Conservation (phyloP, 2,113 vertebrate species). For the Ramphastos sulfuratus region DNA sequence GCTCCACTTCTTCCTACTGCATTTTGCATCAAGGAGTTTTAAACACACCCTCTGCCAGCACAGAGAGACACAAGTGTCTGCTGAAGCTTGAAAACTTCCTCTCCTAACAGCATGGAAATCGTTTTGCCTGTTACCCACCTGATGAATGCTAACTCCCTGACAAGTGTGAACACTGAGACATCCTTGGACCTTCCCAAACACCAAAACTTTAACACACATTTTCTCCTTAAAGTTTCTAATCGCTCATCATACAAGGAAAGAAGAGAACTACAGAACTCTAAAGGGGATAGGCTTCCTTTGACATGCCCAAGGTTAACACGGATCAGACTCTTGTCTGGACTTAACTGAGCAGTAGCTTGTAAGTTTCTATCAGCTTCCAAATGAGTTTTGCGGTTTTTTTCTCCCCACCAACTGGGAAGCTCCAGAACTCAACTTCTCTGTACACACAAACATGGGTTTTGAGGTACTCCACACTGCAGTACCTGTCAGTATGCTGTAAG, state of each 20-base stretch:
- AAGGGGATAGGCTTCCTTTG: not conserved
- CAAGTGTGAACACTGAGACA: not conserved
- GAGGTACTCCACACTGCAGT: not conserved
- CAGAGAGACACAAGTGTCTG: not conserved
- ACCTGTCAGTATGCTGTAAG: not conserved
- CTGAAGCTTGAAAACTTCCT: not conserved
- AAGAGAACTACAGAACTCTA: not conserved
- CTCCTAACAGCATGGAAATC: not conserved
- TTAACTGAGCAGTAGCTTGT: not conserved
- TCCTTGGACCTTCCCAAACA: not conserved
- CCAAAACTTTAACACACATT: not conserved
- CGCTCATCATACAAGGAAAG: not conserved
- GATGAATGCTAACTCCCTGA: not conserved
- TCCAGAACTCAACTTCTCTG: not conserved
- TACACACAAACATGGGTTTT: not conserved
- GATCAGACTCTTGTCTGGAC: not conserved
- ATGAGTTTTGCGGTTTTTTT: not conserved
- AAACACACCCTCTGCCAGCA: not conserved
- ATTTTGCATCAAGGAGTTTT: not conserved
- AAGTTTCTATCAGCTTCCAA: not conserved
- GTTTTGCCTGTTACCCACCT: not conserved
- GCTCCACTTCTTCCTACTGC: not conserved
- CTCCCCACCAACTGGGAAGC: not conserved
- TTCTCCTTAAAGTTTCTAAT: not conserved
- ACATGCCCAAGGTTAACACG: not conserved